Conservation (phyloP, 2,797 vertebrate genomes). For the Falco peregrinus region DNA sequence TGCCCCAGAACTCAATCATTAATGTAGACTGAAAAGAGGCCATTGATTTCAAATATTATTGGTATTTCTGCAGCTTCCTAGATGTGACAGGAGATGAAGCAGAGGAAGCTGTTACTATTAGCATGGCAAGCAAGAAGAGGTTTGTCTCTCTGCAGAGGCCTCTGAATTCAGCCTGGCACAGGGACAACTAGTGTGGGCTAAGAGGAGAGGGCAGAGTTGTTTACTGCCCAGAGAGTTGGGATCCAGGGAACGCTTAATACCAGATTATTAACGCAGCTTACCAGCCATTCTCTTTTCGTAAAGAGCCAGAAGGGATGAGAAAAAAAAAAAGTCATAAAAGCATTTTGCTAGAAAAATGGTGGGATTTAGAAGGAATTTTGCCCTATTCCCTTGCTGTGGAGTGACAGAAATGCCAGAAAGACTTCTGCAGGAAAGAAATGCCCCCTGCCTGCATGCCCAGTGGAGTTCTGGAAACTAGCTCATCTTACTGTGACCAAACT, state of each 20-base stretch:
- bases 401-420: neutral
- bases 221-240: conserved; percentile 17
- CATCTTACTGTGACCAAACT: neutral
- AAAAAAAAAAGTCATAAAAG: conserved; percentile 38
- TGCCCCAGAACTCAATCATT: neutral
- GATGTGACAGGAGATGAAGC: neutral
- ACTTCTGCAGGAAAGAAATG: neutral
- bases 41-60: neutral
- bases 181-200: neutral
- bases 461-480: neutral
- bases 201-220: conserved; percentile 21
- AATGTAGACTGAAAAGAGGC: neutral
- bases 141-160: neutral
- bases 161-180: conserved; percentile 21
- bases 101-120: conserved; percentile 2
- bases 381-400: neutral
- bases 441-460: neutral
- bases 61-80: neutral
- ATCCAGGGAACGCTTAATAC: conserved; percentile 69
- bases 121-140: neutral
- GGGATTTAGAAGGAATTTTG: conserved; percentile 58
- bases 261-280: conserved; percentile 68
- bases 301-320: conserved; percentile 59
- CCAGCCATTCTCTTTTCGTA: conserved; percentile 54
- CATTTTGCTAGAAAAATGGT: conserved; percentile 1